Conservation (phyloP, 2,113 vertebrate species). For the Rhegmatorhina hoffmannsi region DNA sequence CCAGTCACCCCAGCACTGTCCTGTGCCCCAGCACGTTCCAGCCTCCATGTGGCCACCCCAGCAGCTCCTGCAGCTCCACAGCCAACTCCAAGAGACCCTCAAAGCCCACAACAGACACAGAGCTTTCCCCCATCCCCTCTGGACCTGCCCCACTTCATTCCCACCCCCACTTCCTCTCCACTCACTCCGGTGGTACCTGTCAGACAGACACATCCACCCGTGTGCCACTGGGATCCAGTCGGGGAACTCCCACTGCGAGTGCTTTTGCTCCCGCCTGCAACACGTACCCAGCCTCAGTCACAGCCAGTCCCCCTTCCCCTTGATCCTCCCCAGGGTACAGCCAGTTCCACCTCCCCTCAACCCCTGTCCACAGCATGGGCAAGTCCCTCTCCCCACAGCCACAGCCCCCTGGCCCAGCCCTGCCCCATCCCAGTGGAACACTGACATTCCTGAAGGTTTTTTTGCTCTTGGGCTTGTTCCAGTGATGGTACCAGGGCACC, state of each 20-base stretch:
- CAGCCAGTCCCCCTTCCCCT: no score
- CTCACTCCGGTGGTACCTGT: conserved; percentile 63
- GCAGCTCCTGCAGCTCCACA: rapidly evolving
- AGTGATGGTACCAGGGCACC: rapidly evolving
- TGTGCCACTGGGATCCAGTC: conserved; percentile 85
- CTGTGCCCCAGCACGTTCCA: background rate
- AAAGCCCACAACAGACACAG: rapidly evolving
- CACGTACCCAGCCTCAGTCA: background rate
- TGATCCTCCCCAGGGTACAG: background rate
- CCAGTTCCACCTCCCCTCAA: rapidly evolving
- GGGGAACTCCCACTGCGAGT: conserved; percentile 86
- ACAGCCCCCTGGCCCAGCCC: rapidly evolving
- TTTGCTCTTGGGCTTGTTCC: rapidly evolving
- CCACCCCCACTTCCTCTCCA: background rate
- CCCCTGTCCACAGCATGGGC: background rate
- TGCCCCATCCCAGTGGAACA: background rate
- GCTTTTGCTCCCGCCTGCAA: conserved; percentile 81
- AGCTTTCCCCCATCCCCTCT: rapidly evolving
- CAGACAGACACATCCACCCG: conserved; percentile 81
- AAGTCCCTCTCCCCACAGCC: background rate
- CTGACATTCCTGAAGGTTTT: rapidly evolving
- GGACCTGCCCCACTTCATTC: background rate
- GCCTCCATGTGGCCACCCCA: background rate
- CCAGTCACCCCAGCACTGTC: background rate
- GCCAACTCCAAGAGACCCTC: background rate